Conservation (phyloP, 2,888 invertebrate genomes). For the Lysandra bellargus region DNA sequence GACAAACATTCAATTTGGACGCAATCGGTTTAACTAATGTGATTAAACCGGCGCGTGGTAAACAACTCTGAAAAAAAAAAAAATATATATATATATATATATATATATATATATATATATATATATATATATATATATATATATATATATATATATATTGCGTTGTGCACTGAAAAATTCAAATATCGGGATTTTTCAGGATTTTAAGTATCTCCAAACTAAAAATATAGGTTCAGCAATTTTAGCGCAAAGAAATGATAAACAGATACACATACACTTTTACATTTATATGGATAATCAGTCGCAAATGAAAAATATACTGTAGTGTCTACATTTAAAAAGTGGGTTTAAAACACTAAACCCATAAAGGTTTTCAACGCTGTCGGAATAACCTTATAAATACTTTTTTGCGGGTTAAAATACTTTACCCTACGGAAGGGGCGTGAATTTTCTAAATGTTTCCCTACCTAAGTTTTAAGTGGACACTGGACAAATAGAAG, state of each 20-base stretch:
- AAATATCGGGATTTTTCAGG: not conserved
- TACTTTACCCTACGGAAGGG: not conserved
- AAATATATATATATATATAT: no score
- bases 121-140: no score
- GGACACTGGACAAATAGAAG: not conserved
- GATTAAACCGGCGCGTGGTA: constrained; percentile 1
- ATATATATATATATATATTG: not conserved
- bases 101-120: no score
- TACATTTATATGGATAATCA: no score
- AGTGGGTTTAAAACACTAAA: not conserved
- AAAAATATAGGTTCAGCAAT: no score
- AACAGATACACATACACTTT: no score
- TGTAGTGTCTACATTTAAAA: not conserved
- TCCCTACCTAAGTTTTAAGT: not conserved
- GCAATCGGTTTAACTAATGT: constrained; percentile 28
- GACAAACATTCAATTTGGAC: constrained; percentile 26
- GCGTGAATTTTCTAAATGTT: not conserved
- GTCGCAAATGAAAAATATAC: no score
- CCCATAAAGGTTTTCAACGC: not conserved
- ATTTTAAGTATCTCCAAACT: no score
- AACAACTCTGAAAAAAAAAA: not conserved
- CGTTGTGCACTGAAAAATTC: not conserved
- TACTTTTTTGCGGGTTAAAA: not conserved
- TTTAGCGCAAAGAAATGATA: no score
- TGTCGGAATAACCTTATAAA: not conserved